phyloP scores from a whole-genome alignment of 2,888 invertebrate species.

The Eupithecia inturbata region DNA sequence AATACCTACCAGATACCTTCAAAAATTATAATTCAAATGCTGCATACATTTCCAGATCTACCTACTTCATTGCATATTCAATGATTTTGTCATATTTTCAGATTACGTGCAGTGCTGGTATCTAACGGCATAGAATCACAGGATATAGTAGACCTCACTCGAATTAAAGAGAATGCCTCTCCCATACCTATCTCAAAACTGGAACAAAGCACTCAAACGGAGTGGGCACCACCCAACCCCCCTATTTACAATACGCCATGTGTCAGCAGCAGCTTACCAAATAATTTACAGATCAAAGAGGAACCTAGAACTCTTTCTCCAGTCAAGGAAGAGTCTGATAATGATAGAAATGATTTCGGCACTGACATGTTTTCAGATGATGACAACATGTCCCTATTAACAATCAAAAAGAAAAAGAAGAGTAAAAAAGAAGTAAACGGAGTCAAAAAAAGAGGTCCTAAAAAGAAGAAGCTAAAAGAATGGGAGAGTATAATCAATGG shows the following conservation, averaged over 20 bases:
- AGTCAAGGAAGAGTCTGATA: constrained; percentile 60
- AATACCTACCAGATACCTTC: neutral
- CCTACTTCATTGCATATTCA: neutral
- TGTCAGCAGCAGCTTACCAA: constrained; percentile 8
- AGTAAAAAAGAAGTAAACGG: constrained; percentile 54
- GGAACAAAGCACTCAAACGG: constrained; percentile 68
- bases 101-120: constrained; percentile 55
- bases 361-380: constrained; percentile 64
- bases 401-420: constrained; percentile 64
- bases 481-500: constrained; percentile 46
- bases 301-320: constrained; percentile 56
- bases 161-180: constrained; percentile 56
- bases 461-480: constrained; percentile 55
- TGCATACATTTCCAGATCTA: neutral
- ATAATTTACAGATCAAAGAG: constrained; percentile 53
- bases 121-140: constrained; percentile 45
- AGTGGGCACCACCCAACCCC: constrained; percentile 29
- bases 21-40: neutral
- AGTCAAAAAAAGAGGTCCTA: constrained; percentile 49
- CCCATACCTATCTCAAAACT: constrained; percentile 41
- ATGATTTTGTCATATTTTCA: constrained; percentile 48
- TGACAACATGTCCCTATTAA: constrained; percentile 65
- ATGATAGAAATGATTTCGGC: constrained; percentile 46
- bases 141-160: constrained; percentile 59
- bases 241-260: neutral